phyloP scores from a whole-genome alignment of 2,888 invertebrate species.

The Pachycephus smyrnensis region DNA sequence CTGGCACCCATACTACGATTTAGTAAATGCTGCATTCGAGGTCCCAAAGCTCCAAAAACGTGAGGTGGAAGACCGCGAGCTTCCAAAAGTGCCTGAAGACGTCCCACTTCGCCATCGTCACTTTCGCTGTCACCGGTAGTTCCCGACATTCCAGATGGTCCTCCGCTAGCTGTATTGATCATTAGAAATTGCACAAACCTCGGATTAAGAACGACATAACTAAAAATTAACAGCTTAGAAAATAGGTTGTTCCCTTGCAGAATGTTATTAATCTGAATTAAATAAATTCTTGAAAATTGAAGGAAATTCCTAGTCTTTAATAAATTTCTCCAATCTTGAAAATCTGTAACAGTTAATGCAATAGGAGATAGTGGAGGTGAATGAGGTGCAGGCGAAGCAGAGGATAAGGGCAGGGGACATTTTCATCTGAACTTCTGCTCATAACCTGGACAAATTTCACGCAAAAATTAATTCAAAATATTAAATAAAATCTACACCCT shows the following conservation, averaged over 20 bases:
- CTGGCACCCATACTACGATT: conserved; percentile 94
- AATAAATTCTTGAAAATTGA: background rate
- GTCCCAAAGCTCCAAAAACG: conserved; percentile 93
- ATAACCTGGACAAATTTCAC: background rate
- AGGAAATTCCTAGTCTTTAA: background rate
- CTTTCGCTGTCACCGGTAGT: conserved; percentile 77
- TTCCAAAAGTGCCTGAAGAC: conserved; percentile 93
- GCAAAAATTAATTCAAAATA: background rate
- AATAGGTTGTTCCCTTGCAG: no score
- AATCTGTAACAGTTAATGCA: background rate
- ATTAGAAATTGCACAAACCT: background rate
- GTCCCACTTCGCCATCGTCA: conserved; percentile 96
- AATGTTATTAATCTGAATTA: background rate
- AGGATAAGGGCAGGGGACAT: background rate
- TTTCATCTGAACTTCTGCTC: background rate
- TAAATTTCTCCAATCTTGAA: background rate
- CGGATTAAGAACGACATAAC: background rate
- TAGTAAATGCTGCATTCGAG: conserved; percentile 95
- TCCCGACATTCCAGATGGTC: conserved; percentile 64
- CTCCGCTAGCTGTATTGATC: conserved; percentile 53
- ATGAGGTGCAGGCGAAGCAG: background rate
- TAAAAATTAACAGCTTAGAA: no score
- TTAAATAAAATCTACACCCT: background rate
- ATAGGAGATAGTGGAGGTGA: background rate
- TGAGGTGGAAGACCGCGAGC: conserved; percentile 97